Percentiles rank a stretch among this genome's conserved stretches.
phyloP scores from a whole-genome alignment of 2,888 invertebrate genomes.

The Ophraella communa region DNA sequence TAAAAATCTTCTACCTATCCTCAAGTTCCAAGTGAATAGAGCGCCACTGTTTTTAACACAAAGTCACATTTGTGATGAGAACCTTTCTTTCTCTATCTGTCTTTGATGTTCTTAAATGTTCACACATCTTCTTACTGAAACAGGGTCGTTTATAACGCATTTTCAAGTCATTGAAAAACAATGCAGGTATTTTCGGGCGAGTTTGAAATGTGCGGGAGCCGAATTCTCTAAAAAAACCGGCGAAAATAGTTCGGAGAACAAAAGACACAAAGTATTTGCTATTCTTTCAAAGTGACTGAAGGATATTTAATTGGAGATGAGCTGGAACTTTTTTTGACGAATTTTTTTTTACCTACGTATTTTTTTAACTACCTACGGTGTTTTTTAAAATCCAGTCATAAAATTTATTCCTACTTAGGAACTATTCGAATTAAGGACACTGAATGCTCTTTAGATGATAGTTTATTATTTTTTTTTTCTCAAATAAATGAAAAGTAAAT shows the following conservation, averaged over 20 bases:
- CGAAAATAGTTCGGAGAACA: slow-evolving; percentile 38
- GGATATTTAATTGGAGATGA: slow-evolving; percentile 34
- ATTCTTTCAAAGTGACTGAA: slow-evolving; percentile 32
- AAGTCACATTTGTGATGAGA: slow-evolving; percentile 37
- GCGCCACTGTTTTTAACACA: slow-evolving; percentile 16
- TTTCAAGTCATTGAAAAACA: slow-evolving; percentile 48
- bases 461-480: no score
- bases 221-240: slow-evolving; percentile 33
- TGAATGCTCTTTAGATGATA: no score
- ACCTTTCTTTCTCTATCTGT: slow-evolving; percentile 43
- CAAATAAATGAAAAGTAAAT: no score
- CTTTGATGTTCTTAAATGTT: slow-evolving; percentile 49
- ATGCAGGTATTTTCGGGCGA: slow-evolving; percentile 45
- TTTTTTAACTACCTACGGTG: not conserved
- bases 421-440: no score
- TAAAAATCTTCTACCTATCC: no score
- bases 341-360: not conserved
- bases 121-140: slow-evolving; percentile 45
- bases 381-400: not conserved
- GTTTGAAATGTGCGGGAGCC: slow-evolving; percentile 40
- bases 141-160: slow-evolving; percentile 46
- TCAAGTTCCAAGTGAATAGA: not conserved
- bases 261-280: slow-evolving; percentile 35
- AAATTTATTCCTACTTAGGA: not conserved
- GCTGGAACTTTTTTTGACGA: slow-evolving; percentile 19